Conservation (phyloP, 2,888 invertebrate genomes). For the Lucinisca nassula region DNA sequence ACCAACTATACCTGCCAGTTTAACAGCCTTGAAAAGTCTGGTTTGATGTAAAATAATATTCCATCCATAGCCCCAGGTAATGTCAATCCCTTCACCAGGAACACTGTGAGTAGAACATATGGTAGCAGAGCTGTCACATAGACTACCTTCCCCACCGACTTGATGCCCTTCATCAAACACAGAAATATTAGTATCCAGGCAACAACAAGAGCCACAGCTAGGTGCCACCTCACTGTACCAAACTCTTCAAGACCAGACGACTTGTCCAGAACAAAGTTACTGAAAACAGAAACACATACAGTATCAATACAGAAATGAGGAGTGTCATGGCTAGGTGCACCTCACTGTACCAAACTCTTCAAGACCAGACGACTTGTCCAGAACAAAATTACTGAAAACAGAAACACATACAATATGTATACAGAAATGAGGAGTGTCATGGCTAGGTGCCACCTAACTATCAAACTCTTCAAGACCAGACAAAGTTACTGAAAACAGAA, state of each 20-base stretch:
- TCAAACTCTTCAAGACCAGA: slow-evolving; percentile 84
- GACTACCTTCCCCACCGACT: slow-evolving; percentile 82
- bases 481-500: slow-evolving; percentile 81
- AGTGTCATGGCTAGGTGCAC: slow-evolving; percentile 77
- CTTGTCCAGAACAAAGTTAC: slow-evolving; percentile 81
- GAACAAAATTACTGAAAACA: slow-evolving; percentile 81
- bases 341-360: slow-evolving; percentile 82
- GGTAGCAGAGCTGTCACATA: slow-evolving; percentile 68
- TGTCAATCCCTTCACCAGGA: slow-evolving; percentile 75
- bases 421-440: no score
- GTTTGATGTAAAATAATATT: slow-evolving; percentile 74
- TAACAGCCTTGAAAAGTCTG: slow-evolving; percentile 72
- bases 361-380: slow-evolving; percentile 81
- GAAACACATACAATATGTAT: no score
- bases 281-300: no score
- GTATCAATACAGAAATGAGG: no score
- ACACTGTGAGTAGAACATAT: slow-evolving; percentile 67
- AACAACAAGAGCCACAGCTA: slow-evolving; percentile 78
- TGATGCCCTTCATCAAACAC: slow-evolving; percentile 85
- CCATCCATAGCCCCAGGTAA: slow-evolving; percentile 77
- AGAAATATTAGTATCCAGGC: slow-evolving; percentile 85
- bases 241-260: slow-evolving; percentile 83
- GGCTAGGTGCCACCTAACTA: no score
- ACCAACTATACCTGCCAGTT: slow-evolving; percentile 73
- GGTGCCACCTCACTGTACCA: slow-evolving; percentile 79